Evolutionary conservation across 2,797 vertebrate species (phyloP).

Genomic region (Phoxinus dragarum): DNA sequence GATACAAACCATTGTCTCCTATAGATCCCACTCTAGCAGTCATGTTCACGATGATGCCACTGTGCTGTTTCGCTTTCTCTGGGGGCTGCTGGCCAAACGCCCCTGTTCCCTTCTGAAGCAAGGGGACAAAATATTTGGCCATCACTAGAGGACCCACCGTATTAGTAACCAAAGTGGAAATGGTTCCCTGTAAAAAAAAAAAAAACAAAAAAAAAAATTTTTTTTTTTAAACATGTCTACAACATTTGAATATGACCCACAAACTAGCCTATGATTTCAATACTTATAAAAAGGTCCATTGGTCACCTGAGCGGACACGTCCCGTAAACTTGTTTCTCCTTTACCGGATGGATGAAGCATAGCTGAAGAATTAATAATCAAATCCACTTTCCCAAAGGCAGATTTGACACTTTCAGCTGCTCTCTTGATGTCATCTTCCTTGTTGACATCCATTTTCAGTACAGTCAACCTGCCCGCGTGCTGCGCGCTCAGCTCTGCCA

Average conservation of each 20-base stretch:
- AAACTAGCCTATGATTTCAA: neutral
- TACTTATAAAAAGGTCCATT: neutral
- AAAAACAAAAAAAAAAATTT: too few relatives aligned
- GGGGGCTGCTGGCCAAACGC: constrained; percentile 71
- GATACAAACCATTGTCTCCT: constrained; percentile 74
- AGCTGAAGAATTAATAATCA: constrained; percentile 76
- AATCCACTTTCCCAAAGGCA: constrained; percentile 71
- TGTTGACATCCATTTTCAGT: constrained; percentile 73
- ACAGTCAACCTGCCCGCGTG: constrained; percentile 69
- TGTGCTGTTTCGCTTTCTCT: constrained; percentile 73
- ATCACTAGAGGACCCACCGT: constrained; percentile 73
- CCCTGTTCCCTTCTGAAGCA: constrained; percentile 74
- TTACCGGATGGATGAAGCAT: constrained; percentile 78
- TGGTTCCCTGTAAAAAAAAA: constrained; percentile 63
- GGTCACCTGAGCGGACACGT: constrained; percentile 74
- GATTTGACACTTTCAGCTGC: constrained; percentile 66
- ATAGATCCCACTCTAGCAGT: constrained; percentile 77
- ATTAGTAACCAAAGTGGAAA: constrained; percentile 73
- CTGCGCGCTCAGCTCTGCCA: constrained; percentile 61
- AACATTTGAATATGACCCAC: neutral
- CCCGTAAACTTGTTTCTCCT: constrained; percentile 78
- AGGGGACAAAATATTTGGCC: constrained; percentile 77
- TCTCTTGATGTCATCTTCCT: constrained; percentile 70
- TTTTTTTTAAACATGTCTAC: neutral
- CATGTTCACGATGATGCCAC: constrained; percentile 73